Conservation (phyloP, 2,888 invertebrate genomes). For the Helobdella robusta region DNA sequence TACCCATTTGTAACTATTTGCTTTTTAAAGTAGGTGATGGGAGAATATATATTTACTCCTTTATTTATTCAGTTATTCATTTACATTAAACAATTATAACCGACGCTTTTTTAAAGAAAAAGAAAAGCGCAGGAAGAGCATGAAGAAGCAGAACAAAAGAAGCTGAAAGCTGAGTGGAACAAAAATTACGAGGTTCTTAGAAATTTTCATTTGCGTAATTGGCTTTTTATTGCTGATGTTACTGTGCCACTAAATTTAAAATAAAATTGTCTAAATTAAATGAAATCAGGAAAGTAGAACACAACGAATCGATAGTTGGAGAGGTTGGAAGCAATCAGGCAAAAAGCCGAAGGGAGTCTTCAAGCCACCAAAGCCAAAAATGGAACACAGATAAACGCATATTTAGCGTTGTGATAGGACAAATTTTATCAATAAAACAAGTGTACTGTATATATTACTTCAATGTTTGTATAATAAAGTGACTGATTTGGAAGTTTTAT, state of each 20-base stretch:
- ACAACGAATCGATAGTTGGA: constrained; percentile 48
- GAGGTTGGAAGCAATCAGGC: constrained; percentile 39
- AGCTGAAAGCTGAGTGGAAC: constrained; percentile 89
- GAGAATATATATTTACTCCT: not conserved
- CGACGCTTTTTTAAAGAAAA: constrained; percentile 57
- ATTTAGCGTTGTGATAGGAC: no score
- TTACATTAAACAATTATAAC: not conserved
- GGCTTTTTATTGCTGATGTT: not conserved
- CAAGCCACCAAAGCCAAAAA: constrained; percentile 46
- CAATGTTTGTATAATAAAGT: no score
- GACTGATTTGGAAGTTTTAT: no score
- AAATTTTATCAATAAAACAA: no score
- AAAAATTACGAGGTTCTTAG: constrained; percentile 81
- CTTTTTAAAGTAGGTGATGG: not conserved
- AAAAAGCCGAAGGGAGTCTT: constrained; percentile 44
- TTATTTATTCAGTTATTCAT: not conserved
- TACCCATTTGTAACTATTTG: not conserved
- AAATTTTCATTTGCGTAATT: not conserved
- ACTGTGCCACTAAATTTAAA: not conserved
- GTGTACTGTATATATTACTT: no score
- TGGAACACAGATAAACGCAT: constrained; percentile 34
- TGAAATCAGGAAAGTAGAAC: constrained; percentile 43
- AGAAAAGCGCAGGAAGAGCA: constrained; percentile 85
- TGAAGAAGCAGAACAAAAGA: constrained; percentile 78
- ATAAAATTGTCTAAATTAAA: not conserved